Evolutionary conservation across 23 tunicate species (phyloP), one percentile per base, ranked within the genome.

Genomic region (Aplidium turbinatum): DNA sequence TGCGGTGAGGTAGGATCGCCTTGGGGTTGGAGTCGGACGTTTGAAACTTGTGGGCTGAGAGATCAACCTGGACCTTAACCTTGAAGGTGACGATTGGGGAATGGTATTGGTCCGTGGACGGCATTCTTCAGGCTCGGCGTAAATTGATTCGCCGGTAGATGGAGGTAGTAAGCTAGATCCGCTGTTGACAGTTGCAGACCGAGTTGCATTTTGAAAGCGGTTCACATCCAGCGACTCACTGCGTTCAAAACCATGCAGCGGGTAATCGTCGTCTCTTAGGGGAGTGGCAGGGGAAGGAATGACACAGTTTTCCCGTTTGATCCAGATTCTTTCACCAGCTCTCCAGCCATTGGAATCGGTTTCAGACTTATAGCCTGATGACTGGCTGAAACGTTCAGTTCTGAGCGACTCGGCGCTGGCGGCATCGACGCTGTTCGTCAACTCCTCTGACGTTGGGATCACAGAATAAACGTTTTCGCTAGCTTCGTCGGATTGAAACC

Each of bases 331-430:
- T 35, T 78, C 83, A 29, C 35, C 50, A 0, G 29, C 24, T 31
- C 34, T 53, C 51, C 65, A 66, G 30, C 31, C 1, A 19, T 24
- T 38, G 25, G 56, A 26, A n/a, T 86, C 93, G 2, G 80, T 51
- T 21, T 86, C 93, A 27, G 93, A 86, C 38, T 86, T 86, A 76
- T 86, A 86, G 28, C 93, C 93, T 38, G 80, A 72, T 7, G 83
- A 66, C 11, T 35, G 65, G 28, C 83, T 66, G 6, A 75, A 65
- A 33, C 52, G 72, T 25, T 78, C n/a, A n/a, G n/a, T n/a, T n/a
- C n/a, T n/a, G n/a, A n/a, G n/a, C n/a, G n/a, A n/a, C n/a, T n/a
- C n/a, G n/a, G 50, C 16, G 50, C 50, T 16, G 11, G 50, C 50
- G 11, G 11, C 50, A 42, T 42, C 16, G 50, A 42, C 50, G 50